phyloP scores from a whole-genome alignment of 2,888 invertebrate species.

The Drepanosiphum platanoidis region DNA sequence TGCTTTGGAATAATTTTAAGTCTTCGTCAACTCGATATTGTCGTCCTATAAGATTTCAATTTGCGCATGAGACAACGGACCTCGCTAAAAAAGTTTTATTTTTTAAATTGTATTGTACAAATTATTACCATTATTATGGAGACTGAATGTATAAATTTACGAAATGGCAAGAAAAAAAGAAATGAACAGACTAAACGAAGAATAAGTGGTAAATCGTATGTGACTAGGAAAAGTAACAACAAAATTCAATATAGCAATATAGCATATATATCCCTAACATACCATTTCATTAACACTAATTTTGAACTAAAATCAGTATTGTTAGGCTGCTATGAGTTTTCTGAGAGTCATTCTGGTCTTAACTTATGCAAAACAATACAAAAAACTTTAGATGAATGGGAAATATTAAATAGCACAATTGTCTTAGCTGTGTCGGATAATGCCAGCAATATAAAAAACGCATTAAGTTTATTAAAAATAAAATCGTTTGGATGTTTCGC shows the following conservation, averaged over 20 bases:
- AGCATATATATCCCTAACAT: too few species aligned
- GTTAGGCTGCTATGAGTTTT: too few species aligned
- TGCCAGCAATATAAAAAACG: conserved; percentile 27
- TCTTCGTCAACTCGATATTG: conserved; percentile 8
- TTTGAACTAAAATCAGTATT: too few species aligned
- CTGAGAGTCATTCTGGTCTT: too few species aligned
- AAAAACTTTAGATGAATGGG: too few species aligned
- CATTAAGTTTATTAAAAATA: neutral
- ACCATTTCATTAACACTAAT: too few species aligned
- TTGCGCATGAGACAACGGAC: neutral
- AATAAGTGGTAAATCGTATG: conserved; percentile 15
- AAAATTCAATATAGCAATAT: too few species aligned
- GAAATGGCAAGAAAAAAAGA: conserved; percentile 9
- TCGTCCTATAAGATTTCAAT: conserved; percentile 21
- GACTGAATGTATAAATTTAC: conserved; percentile 5
- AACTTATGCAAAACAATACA: too few species aligned
- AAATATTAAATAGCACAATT: too few species aligned
- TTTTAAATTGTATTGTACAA: too few species aligned
- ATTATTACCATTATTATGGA: conserved; percentile 9
- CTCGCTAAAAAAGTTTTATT: neutral
- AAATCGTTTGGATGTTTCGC: conserved; percentile 41
- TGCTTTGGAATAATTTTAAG: neutral
- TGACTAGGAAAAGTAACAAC: neutral
- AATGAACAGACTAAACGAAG: conserved; percentile 11
- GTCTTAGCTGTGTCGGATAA: neutral